Evolutionary conservation across 2,888 invertebrate species (phyloP), one percentile per base, ranked within the genome.

Genomic region (Caenorhabditis afra): DNA sequence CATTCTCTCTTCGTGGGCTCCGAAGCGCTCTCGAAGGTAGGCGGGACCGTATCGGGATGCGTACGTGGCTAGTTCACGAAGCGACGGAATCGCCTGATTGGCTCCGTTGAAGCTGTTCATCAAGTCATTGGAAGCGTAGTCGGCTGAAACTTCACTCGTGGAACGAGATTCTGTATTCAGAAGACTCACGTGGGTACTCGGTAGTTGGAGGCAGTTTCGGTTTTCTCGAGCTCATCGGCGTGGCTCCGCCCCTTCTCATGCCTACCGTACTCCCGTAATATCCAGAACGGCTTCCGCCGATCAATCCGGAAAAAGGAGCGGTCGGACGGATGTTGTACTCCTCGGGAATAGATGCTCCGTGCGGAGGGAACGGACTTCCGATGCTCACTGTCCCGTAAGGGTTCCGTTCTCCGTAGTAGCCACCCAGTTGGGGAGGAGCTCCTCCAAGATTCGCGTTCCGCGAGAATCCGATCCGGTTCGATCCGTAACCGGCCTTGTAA

Each of bases 401-500:
- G 20, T 79, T 73, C n/a, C 49, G 39, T 16, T 64, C 41, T 29
- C 70, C 71, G 23, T 77, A 65, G 44, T 65, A 70, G 10, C 68
- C 58, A n/a, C 68, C 76, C 11, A 70, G 35, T 20, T 16, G 59
- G 8, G 53, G 52, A 14, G 64, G 52, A 18, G 41, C n/a, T 3
- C 41, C 23, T 45, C 58, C 59, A 3, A 22, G 23, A 16, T 55
- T 55, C 1, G 61, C 29, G n/a, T 47, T 57, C 1, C 45, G 35
- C 1, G 57, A 23, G 18, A 52, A 57, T 1, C 62, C 59, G 53
- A 77, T 66, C 12, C 81, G 64, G 44, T 79, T 79, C 10, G 76
- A 73, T n/a, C 81, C 81, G 44, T 81, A 81, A 0, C 81, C 81
- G 0, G 71, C 29, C 23, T 79, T 76, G 44, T 80, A 80, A 7